phyloP scores from a whole-genome alignment of 2,113 vertebrate genomes.

The Ia io region DNA sequence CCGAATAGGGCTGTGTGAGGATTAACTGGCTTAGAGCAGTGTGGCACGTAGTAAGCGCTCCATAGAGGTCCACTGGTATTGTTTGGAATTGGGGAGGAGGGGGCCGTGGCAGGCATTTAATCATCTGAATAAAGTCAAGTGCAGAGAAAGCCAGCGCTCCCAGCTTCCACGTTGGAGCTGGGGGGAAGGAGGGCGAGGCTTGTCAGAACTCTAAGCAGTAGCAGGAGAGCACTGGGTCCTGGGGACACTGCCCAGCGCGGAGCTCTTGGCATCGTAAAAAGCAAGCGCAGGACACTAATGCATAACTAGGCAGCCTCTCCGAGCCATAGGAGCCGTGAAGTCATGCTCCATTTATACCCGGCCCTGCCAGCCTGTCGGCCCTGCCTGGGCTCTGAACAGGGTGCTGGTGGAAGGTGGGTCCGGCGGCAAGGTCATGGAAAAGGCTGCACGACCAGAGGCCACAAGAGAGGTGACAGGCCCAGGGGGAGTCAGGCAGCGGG shows the following conservation, averaged over 20 bases:
- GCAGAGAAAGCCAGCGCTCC: slow-evolving; percentile 33
- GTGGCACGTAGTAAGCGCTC: slow-evolving; percentile 54
- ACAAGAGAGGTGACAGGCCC: background rate
- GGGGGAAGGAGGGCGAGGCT: background rate
- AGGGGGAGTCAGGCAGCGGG: background rate
- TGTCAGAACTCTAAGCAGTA: background rate
- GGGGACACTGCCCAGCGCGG: background rate
- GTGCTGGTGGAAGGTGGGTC: background rate
- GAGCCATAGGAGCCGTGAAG: background rate
- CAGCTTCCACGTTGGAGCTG: background rate
- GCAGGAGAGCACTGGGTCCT: background rate
- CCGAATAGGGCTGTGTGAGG: background rate
- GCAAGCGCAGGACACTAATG: background rate
- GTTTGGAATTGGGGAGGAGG: slow-evolving; percentile 57
- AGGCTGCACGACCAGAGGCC: background rate
- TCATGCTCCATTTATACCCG: background rate
- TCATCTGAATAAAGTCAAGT: slow-evolving; percentile 67
- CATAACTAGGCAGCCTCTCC: background rate
- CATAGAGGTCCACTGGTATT: slow-evolving; percentile 55
- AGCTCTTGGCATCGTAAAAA: slow-evolving; percentile 46
- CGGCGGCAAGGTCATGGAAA: background rate
- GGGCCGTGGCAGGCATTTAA: slow-evolving; percentile 39
- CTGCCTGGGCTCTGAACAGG: background rate
- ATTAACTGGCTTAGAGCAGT: background rate
- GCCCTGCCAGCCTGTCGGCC: background rate